These are phyloP conservation scores for Vulpes vulpes DNA, from an alignment of 2,113 vertebrate genomes.

Conservation along the genomic window DNA sequence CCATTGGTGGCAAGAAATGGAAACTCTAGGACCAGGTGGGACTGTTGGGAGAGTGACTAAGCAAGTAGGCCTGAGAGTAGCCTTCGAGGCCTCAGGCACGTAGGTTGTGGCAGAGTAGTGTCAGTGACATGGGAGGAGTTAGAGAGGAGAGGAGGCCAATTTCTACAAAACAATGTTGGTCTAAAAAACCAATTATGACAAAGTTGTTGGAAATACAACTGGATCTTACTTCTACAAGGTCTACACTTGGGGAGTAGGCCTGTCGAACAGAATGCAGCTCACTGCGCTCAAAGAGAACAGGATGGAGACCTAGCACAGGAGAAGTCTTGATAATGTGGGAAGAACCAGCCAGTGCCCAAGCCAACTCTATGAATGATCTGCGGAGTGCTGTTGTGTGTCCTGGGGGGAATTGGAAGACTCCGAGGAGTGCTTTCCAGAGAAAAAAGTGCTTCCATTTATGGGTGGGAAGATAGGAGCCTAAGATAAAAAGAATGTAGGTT, in stretches of 20 bases:
- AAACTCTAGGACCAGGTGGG: background rate
- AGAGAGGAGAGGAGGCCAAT: background rate
- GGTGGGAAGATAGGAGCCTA: background rate
- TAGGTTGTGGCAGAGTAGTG: background rate
- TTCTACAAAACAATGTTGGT: background rate
- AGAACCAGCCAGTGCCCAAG: background rate
- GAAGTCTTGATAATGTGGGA: background rate
- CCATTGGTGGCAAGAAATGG: background rate
- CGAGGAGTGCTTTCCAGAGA: background rate
- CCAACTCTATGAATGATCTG: background rate
- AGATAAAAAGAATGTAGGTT: conserved; percentile 26
- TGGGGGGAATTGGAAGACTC: background rate
- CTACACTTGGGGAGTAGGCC: background rate
- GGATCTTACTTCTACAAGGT: background rate
- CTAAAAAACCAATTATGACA: background rate
- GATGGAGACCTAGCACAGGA: background rate
- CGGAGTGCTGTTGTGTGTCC: background rate
- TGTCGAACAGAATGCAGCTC: background rate
- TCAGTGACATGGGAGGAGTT: background rate
- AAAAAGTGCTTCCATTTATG: background rate
- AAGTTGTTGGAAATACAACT: background rate
- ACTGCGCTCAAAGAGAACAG: background rate
- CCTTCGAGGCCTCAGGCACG: background rate
- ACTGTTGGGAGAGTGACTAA: background rate
- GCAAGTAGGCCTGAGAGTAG: background rate